A percentile compares a stretch with the other conserved stretches of the same genome.
phyloP scores from a whole-genome alignment of 2,113 vertebrate species.

The Cricetomys ansorgei region DNA sequence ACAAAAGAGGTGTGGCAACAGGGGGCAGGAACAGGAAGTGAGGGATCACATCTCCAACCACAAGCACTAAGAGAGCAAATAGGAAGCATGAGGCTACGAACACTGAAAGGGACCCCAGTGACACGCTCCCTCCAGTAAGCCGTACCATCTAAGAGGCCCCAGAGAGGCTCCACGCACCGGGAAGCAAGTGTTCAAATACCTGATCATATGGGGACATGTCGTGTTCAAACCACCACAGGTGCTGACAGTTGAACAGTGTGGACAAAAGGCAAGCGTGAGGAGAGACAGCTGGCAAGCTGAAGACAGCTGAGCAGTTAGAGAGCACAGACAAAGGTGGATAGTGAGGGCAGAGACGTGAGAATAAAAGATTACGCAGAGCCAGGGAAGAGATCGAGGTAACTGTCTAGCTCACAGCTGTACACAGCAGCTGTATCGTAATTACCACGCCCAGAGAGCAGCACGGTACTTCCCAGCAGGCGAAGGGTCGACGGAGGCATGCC shows the following conservation, averaged over 20 bases:
- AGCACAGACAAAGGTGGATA: not conserved
- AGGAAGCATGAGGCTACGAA: not conserved
- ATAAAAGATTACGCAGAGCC: not conserved
- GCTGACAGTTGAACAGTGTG: not conserved
- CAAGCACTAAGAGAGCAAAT: not conserved
- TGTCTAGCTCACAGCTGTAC: not conserved
- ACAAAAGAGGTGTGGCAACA: not conserved
- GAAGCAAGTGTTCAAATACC: not conserved
- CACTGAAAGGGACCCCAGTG: not conserved
- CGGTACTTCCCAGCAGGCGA: too few relatives aligned
- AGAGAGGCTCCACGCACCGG: not conserved
- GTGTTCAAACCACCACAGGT: not conserved
- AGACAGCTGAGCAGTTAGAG: not conserved
- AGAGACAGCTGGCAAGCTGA: not conserved
- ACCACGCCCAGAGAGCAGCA: too few relatives aligned
- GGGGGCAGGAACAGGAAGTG: not conserved
- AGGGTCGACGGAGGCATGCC: too few relatives aligned
- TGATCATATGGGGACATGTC: not conserved
- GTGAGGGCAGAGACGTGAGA: not conserved
- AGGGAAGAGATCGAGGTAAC: not conserved
- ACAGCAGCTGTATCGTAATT: not conserved
- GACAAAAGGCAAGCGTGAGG: not conserved
- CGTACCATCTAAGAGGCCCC: not conserved
- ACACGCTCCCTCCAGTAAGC: not conserved
- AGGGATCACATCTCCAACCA: not conserved